These are phyloP conservation scores for Callithrix jacchus DNA, from an alignment of 2,113 vertebrate genomes.

Conservation along the genomic window DNA sequence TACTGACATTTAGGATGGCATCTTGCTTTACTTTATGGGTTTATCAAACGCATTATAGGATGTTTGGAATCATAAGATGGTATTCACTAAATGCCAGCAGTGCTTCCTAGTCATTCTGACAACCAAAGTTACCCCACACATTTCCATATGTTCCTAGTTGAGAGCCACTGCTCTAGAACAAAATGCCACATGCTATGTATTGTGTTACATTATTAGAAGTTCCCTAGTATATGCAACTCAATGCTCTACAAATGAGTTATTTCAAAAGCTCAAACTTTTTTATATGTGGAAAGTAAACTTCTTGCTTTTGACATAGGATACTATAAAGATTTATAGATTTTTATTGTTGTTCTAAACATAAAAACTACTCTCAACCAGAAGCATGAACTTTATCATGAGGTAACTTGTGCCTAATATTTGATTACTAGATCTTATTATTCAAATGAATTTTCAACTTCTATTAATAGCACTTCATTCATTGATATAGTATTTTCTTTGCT, in stretches of 20 bases:
- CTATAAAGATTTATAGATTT: not conserved
- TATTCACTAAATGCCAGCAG: not conserved
- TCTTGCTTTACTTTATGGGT: not conserved
- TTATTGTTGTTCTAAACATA: not conserved
- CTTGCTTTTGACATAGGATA: not conserved
- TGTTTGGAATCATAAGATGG: not conserved
- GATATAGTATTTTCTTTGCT: not conserved
- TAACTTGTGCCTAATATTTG: not conserved
- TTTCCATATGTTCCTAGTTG: not conserved
- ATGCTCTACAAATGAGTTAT: not conserved
- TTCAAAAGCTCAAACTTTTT: not conserved
- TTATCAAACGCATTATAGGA: not conserved
- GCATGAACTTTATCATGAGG: not conserved
- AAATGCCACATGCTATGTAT: not conserved
- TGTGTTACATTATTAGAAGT: not conserved
- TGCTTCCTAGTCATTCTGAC: not conserved
- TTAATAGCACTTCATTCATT: not conserved
- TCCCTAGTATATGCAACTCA: not conserved
- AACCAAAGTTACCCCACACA: not conserved
- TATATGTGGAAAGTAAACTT: not conserved
- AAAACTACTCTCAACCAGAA: not conserved
- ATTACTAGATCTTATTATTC: not conserved
- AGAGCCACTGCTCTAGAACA: not conserved
- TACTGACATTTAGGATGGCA: not conserved
- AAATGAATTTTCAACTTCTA: slow-evolving; percentile 17